phyloP scores from a whole-genome alignment of 2,113 vertebrate species.

The Riparia riparia region DNA sequence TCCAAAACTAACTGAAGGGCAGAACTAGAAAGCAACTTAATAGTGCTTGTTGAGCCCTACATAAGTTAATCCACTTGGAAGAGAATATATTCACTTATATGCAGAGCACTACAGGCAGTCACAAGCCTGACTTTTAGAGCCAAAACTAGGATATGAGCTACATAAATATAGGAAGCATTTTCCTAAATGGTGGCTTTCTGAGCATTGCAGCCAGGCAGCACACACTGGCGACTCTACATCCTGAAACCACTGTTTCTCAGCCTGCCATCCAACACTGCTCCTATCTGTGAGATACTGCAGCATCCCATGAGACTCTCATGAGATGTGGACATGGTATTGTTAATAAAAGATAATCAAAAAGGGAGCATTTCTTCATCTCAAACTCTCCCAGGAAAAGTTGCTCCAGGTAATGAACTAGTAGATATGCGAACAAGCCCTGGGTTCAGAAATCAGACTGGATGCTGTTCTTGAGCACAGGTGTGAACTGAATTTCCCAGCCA shows the following conservation, averaged over 20 bases:
- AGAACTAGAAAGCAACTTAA: neutral
- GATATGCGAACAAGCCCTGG: neutral
- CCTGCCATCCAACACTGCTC: neutral
- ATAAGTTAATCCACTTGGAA: slow-evolving; percentile 26
- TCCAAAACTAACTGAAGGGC: slow-evolving; percentile 38
- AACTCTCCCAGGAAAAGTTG: neutral
- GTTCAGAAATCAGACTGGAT: neutral
- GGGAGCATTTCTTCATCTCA: neutral
- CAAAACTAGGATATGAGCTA: neutral
- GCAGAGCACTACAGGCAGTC: neutral
- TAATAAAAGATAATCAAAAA: neutral
- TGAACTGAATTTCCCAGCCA: neutral
- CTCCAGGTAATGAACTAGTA: neutral
- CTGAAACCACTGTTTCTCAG: neutral
- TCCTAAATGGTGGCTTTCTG: neutral
- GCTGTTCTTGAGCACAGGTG: neutral
- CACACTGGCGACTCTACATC: neutral
- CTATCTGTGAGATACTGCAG: neutral
- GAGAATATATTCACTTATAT: slow-evolving; percentile 7
- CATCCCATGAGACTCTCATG: neutral
- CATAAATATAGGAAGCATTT: slow-evolving; percentile 28
- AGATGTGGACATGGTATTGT: neutral
- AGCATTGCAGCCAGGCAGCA: neutral
- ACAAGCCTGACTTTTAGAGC: neutral
- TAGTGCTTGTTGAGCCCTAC: neutral